Evolutionary conservation across 2,113 vertebrate species (phyloP).

Genomic region (Cavia aperea): DNA sequence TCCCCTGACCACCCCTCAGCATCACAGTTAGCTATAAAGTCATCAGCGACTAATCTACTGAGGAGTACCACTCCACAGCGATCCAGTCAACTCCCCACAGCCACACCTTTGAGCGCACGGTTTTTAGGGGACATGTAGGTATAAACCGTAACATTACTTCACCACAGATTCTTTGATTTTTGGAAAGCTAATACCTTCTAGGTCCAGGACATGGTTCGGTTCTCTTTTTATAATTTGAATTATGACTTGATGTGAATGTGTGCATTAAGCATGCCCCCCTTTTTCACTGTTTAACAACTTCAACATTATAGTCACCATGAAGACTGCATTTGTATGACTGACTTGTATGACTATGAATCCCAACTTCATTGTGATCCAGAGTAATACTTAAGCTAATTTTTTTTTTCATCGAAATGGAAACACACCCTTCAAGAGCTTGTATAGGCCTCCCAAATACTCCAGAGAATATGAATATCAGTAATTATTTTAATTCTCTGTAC

Average conservation of each 20-base stretch:
- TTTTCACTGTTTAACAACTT: conserved; percentile 9
- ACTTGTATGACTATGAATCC: not conserved
- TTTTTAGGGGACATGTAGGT: not conserved
- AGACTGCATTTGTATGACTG: not conserved
- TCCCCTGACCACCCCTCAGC: not conserved
- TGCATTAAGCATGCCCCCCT: not conserved
- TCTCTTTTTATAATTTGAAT: not conserved
- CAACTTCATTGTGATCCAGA: not conserved
- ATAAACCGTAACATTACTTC: not conserved
- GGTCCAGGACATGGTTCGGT: not conserved
- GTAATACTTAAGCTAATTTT: not conserved
- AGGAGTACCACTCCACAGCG: too few species aligned
- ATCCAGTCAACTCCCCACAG: not conserved
- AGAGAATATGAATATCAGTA: not conserved
- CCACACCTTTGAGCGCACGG: not conserved
- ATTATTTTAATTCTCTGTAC: not conserved
- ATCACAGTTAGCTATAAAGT: not conserved
- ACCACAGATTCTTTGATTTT: not conserved
- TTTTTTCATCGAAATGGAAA: not conserved
- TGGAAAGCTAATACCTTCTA: not conserved
- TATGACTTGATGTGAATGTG: not conserved
- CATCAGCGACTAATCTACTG: not conserved
- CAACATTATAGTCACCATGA: not conserved
- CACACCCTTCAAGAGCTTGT: not conserved
- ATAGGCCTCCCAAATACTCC: not conserved